Conservation (phyloP, 2,888 invertebrate genomes). For the Piscicola geometra region DNA sequence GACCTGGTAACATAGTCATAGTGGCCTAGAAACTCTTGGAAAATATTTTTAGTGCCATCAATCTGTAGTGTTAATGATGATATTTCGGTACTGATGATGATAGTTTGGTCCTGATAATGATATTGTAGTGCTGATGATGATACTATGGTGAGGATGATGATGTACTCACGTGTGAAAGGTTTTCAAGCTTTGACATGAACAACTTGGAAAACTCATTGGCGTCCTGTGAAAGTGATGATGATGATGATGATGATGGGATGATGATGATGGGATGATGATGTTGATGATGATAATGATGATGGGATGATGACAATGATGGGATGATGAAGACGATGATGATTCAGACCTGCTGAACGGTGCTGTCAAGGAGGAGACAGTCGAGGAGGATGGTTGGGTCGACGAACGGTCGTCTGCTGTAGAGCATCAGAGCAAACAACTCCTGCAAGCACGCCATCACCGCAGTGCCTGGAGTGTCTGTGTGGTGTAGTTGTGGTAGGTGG, state of each 20-base stretch:
- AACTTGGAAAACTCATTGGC: constrained; percentile 66
- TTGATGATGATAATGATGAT: no score
- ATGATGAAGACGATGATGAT: no score
- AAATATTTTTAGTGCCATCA: constrained; percentile 44
- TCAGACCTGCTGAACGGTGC: constrained; percentile 60
- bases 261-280: no score
- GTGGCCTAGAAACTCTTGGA: constrained; percentile 56
- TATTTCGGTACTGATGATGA: not conserved
- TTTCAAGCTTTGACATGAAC: constrained; percentile 62
- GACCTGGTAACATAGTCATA: constrained; percentile 59
- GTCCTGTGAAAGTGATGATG: constrained; percentile 57
- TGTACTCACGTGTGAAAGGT: constrained; percentile 50
- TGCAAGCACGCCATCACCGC: constrained; percentile 17
- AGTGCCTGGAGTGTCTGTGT: not conserved
- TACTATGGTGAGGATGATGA: constrained; percentile 51
- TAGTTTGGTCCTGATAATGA: not conserved
- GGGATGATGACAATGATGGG: no score
- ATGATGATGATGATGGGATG: no score
- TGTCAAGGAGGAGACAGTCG: constrained; percentile 61
- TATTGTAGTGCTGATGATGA: not conserved
- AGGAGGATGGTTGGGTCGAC: constrained; percentile 63
- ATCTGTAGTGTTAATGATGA: not conserved
- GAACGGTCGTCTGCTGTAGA: constrained; percentile 44
- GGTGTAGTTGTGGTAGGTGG: no score
- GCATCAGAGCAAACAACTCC: constrained; percentile 26